A percentile compares a stretch with the other conserved stretches of the same genome.
These are phyloP conservation scores for Callionymus lyra DNA, from an alignment of 2,113 vertebrate genomes.

Conservation along the genomic window DNA sequence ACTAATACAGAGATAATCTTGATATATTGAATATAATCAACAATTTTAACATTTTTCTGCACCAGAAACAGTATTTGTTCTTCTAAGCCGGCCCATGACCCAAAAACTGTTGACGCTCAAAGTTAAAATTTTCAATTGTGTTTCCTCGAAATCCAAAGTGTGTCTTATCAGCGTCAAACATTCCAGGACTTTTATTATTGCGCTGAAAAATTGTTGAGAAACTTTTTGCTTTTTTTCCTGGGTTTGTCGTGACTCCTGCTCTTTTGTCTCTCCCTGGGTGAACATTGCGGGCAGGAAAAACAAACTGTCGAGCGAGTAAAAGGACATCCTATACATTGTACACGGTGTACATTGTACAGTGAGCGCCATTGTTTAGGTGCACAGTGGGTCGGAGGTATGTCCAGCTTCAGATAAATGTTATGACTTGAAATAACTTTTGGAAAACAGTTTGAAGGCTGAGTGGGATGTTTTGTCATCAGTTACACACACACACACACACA, in stretches of 20 bases:
- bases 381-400: background rate
- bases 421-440: background rate
- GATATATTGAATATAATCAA: too few species aligned
- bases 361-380: conserved; percentile 6
- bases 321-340: conserved; percentile 11
- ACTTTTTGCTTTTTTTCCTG: background rate
- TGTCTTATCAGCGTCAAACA: conserved; percentile 10
- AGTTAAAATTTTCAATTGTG: background rate
- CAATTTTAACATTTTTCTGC: too few species aligned
- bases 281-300: conserved; percentile 5
- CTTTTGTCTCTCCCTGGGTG: conserved; percentile 9
- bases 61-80: too few species aligned
- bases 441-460: background rate
- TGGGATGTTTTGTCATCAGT: too few species aligned
- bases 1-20: too few species aligned
- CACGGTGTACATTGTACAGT: conserved; percentile 4
- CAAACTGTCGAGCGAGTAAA: background rate
- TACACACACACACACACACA: background rate
- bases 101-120: background rate
- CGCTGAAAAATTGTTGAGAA: conserved; percentile 3
- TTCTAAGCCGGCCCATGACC: too few species aligned
- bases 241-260: conserved; percentile 1
- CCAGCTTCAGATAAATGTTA: conserved; percentile 1
- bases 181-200: background rate
- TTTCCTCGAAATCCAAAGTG: background rate